These are phyloP conservation scores for Delphinapterus leucas DNA, from an alignment of 2,113 vertebrate species.

Conservation along the genomic window DNA sequence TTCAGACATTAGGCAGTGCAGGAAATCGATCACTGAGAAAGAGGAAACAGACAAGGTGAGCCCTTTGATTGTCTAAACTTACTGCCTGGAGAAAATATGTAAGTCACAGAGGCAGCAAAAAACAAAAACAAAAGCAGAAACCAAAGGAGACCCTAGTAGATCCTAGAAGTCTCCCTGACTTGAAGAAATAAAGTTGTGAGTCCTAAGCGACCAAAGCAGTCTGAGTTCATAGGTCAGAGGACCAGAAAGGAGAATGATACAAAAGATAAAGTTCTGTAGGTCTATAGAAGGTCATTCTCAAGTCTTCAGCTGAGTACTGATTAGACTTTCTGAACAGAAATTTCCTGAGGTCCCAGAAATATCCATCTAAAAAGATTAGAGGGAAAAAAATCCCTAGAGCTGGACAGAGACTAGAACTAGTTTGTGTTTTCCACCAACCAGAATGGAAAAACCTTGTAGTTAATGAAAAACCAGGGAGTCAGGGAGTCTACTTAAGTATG, in stretches of 20 bases:
- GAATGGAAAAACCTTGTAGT: neutral
- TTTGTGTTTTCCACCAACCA: neutral
- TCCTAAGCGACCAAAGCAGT: neutral
- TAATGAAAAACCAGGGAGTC: neutral
- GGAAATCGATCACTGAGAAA: neutral
- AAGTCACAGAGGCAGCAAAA: neutral
- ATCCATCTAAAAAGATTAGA: neutral
- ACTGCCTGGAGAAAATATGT: neutral
- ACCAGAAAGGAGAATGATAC: neutral
- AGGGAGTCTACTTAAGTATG: neutral
- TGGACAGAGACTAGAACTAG: neutral
- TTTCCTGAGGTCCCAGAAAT: neutral
- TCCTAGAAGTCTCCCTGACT: neutral
- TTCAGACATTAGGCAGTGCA: neutral
- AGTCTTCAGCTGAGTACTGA: neutral
- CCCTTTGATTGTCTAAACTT: neutral
- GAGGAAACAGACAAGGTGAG: neutral
- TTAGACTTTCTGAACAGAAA: neutral
- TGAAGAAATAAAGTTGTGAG: neutral
- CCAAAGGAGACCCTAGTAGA: neutral
- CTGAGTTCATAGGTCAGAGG: neutral
- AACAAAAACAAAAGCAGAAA: neutral
- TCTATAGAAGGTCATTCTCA: neutral
- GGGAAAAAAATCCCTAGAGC: neutral
- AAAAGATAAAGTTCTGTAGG: neutral